phyloP scores from a whole-genome alignment of 2,113 vertebrate genomes.

The Isurus oxyrinchus region DNA sequence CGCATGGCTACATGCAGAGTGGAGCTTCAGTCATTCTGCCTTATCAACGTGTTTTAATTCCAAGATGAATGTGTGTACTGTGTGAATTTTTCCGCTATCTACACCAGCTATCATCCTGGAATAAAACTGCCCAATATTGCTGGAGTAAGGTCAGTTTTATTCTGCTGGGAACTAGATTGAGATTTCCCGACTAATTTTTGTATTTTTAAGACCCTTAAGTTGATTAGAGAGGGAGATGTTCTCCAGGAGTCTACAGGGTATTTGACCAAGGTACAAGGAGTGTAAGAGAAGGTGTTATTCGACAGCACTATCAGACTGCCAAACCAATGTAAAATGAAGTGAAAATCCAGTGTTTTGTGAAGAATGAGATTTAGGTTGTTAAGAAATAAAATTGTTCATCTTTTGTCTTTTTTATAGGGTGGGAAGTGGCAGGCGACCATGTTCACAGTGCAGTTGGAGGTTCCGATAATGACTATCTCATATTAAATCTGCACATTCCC shows the following conservation, averaged over 20 bases:
- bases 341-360: not conserved
- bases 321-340: not conserved
- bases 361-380: not conserved
- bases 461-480: slow-evolving; percentile 93
- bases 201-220: not conserved
- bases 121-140: not conserved
- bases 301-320: not conserved
- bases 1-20: no score
- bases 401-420: slow-evolving; percentile 59
- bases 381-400: not conserved
- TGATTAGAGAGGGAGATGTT: not conserved
- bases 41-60: not conserved
- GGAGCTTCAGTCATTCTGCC: not conserved
- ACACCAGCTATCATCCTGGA: not conserved
- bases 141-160: not conserved
- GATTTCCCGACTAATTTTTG: not conserved
- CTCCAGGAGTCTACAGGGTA: not conserved
- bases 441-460: slow-evolving; percentile 83
- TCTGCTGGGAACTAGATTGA: not conserved
- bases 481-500: slow-evolving; percentile 84
- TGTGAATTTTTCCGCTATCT: not conserved
- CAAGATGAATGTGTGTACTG: not conserved
- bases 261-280: no score
- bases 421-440: slow-evolving; percentile 90
- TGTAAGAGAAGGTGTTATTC: not conserved